Conservation (phyloP, 2,888 invertebrate genomes). For the Campopleginae sp. region DNA sequence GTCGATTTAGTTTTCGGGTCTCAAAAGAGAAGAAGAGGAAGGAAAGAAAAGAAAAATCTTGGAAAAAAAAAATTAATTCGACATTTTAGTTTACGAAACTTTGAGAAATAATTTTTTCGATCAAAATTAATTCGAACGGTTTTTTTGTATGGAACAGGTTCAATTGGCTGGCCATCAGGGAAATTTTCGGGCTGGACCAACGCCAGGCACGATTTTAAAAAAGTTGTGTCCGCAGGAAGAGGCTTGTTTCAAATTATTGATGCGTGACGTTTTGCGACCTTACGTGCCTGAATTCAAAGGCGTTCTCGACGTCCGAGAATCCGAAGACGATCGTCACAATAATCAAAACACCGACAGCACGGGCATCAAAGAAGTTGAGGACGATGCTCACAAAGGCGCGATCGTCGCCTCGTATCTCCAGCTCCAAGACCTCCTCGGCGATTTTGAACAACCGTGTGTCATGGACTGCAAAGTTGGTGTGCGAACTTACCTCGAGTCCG, state of each 20-base stretch:
- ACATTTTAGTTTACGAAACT: too few species aligned
- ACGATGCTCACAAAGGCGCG: constrained; percentile 70
- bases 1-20: too few species aligned
- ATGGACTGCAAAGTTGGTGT: constrained; percentile 99
- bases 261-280: constrained; percentile 94
- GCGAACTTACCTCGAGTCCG: constrained; percentile 97
- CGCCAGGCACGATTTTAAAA: constrained; percentile 97
- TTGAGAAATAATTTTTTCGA: too few species aligned
- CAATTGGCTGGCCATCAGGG: constrained; percentile 98
- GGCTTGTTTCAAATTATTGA: constrained; percentile 92
- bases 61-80: too few species aligned
- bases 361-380: constrained; percentile 68
- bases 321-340: constrained; percentile 77
- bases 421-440: constrained; percentile 95
- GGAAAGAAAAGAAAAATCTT: too few species aligned
- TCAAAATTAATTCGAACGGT: too few species aligned
- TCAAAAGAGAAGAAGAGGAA: too few species aligned
- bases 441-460: constrained; percentile 96
- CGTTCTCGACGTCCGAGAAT: constrained; percentile 80
- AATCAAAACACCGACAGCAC: constrained; percentile 63
- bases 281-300: constrained; percentile 98
- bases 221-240: constrained; percentile 96
- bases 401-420: constrained; percentile 89
- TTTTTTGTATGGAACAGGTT: constrained; percentile 72
- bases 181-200: constrained; percentile 96